These are phyloP conservation scores for Panagrolaimus sp. DNA, from an alignment of 1,140 invertebrate species.

Conservation along the genomic window DNA sequence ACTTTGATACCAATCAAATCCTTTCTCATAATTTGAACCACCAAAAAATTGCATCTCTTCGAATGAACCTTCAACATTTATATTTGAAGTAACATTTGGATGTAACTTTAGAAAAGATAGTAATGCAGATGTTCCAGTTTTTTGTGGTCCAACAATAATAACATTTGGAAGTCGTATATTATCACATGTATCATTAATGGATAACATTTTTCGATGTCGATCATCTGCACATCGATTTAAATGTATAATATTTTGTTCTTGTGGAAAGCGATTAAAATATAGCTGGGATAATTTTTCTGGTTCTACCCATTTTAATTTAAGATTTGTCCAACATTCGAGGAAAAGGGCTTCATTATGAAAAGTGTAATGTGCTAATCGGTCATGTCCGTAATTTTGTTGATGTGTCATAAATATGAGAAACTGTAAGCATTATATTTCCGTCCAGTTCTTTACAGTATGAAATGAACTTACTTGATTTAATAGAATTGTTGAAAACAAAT, in stretches of 20 bases:
- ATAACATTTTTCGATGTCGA: conserved; percentile 88
- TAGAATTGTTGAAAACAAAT: conserved; percentile 91
- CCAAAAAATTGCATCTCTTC: conserved; percentile 99
- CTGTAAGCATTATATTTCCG: neutral
- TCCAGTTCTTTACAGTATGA: no score
- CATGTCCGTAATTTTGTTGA: conserved; percentile 97
- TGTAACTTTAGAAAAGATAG: conserved; percentile 93
- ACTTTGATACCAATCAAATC: conserved; percentile 77
- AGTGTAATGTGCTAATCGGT: conserved; percentile 87
- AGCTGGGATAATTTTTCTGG: conserved; percentile 37
- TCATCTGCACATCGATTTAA: conserved; percentile 84
- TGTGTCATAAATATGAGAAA: conserved; percentile 75
- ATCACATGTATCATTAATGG: conserved; percentile 82
- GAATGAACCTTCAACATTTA: conserved; percentile 79
- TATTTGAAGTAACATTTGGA: conserved; percentile 83
- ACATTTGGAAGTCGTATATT: conserved; percentile 76
- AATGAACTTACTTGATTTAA: conserved; percentile 76
- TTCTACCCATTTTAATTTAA: conserved; percentile 39
- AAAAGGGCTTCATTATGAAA: conserved; percentile 96
- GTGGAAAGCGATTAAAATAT: conserved; percentile 29
- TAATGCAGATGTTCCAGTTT: conserved; percentile 92
- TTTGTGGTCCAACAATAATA: conserved; percentile 93
- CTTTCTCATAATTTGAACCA: conserved; percentile 81
- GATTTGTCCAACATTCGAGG: conserved; percentile 68
- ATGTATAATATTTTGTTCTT: conserved; percentile 31